Evolutionary conservation across 2,797 vertebrate genomes (phyloP), one percentile per base, ranked within the genome.

Genomic region (Acanthurus lineatus): DNA sequence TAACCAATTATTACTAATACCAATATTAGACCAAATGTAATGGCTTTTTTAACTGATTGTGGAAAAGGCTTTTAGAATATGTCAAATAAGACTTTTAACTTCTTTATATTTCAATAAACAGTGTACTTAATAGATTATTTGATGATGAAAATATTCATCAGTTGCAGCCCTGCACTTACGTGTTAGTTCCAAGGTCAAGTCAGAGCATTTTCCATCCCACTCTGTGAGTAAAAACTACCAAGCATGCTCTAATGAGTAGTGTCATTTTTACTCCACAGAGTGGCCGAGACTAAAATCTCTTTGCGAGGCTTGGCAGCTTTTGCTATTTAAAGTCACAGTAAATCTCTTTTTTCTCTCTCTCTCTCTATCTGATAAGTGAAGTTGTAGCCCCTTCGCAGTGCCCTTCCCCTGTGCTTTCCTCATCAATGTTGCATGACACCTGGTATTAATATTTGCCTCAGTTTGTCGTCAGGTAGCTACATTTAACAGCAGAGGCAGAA

Each of bases 401-500:
- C 77, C 88, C 77, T 90, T 86, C 86, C 87, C 60, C 67, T 84
- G 54, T 81, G 80, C 84, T 79, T 85, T 81, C 80, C 65, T 89
- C 87, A 93, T 95, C 82, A 93, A 94, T 94, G 91, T 89, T 95
- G 77, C 86, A 95, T 89, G 70, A 35, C 57, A 28, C 69, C 68
- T 44, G 61, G 82, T 92, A 85, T 92, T 94, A 91, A 92, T 92
- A 92, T 94, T 93, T 92, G 85, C 91, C 73, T 90, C 68, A 2
- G 86, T 86, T 93, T 93, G 86, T 93, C 48, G 76, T 84, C 81
- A 86, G 82, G 86, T 90, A 87, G 87, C 84, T 82, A 57, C 91
- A 84, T 88, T 90, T 89, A 90, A 91, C 83, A 79, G 83, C 76
- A 73, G 79, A 89, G 70, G 89, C 85, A 86, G 80, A 80, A 81